Conservation (phyloP, 2,797 vertebrate genomes). For the Crax fasciolata region DNA sequence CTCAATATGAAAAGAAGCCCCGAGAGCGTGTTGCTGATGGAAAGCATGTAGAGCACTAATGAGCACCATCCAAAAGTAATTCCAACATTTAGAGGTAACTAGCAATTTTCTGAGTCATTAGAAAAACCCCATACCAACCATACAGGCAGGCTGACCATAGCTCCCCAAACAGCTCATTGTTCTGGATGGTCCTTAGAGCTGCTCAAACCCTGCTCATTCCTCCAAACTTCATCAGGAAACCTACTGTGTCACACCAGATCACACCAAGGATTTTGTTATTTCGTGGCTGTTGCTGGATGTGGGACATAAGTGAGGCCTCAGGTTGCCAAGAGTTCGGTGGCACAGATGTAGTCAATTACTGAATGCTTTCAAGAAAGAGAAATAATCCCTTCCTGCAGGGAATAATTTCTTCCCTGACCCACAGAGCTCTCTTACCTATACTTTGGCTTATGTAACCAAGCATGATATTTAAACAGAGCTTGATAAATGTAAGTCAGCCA, state of each 20-base stretch:
- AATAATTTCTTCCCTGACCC: not conserved
- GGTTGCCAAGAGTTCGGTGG: constrained; percentile 2
- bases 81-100: constrained; percentile 40
- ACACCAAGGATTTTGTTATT: not conserved
- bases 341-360: constrained; percentile 58
- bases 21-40: not conserved
- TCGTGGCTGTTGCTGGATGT: not conserved
- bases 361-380: not conserved
- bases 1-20: constrained; percentile 26
- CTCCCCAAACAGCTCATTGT: constrained; percentile 16
- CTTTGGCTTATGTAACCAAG: not conserved
- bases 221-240: not conserved
- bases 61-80: constrained; percentile 63
- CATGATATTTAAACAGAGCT: not conserved
- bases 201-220: not conserved
- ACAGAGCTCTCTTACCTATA: not conserved
- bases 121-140: constrained; percentile 45
- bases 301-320: not conserved
- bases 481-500: not conserved
- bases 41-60: constrained; percentile 63
- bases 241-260: not conserved
- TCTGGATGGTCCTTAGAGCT: constrained; percentile 1
- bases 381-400: constrained; percentile 36
- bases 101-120: constrained; percentile 66
- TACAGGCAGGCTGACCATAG: not conserved